These are phyloP conservation scores for Leptinotarsa defecta DNA, from an alignment of 1,140 invertebrate genomes.

Conservation along the genomic window DNA sequence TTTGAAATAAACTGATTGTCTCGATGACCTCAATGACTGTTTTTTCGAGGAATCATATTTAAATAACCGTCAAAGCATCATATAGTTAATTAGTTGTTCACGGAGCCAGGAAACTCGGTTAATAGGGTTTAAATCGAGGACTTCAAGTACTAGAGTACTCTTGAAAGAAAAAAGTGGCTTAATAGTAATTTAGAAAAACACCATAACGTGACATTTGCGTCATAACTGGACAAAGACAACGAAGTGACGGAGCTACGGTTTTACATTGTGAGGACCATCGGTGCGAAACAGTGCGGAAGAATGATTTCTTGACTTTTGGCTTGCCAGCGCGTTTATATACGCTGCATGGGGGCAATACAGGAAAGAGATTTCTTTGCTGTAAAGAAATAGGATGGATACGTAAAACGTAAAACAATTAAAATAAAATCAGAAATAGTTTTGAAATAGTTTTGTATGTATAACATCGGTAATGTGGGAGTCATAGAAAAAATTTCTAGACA, in stretches of 20 bases:
- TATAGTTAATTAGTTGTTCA: constrained; percentile 4
- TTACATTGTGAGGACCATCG: constrained; percentile 25
- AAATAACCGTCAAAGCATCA: not conserved
- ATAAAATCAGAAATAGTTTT: no score
- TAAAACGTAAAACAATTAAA: no score
- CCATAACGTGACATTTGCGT: constrained; percentile 24
- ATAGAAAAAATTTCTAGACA: no score
- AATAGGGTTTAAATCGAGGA: constrained; percentile 6
- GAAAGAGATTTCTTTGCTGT: not conserved
- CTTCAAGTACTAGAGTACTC: not conserved
- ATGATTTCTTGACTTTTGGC: constrained; percentile 31
- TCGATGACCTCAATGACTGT: no score
- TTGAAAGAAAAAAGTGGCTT: constrained; percentile 18
- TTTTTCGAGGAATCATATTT: no score
- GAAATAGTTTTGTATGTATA: no score
- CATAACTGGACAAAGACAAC: constrained; percentile 28
- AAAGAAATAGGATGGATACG: no score
- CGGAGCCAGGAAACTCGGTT: not conserved
- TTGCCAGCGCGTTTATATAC: not conserved
- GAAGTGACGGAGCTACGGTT: constrained; percentile 25
- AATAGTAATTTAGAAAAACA: constrained; percentile 25
- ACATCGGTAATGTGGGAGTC: no score
- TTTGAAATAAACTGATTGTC: no score
- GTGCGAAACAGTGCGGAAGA: constrained; percentile 34
- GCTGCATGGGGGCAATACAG: constrained; percentile 4